phyloP scores from a whole-genome alignment of 2,888 invertebrate genomes.

The Sthenelais limicola region DNA sequence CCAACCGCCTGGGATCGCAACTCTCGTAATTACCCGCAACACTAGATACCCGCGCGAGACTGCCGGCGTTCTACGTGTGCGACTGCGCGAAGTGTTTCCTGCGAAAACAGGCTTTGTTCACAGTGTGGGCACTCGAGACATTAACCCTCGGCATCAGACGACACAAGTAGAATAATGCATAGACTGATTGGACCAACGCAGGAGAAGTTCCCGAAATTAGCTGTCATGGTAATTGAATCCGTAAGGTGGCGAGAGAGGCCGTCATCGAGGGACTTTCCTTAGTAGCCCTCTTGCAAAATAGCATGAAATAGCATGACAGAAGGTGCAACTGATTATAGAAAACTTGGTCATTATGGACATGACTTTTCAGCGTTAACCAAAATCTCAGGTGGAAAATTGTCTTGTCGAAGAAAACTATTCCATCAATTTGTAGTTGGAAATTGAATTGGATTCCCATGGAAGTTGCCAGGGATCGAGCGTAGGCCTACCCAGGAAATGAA shows the following conservation, averaged over 20 bases:
- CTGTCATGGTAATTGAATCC: conserved; percentile 7
- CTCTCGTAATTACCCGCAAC: conserved; percentile 30
- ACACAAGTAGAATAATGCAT: conserved; percentile 22
- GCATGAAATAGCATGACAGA: neutral
- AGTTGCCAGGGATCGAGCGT: no score
- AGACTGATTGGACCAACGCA: conserved; percentile 25
- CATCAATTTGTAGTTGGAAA: no score
- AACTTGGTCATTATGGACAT: neutral
- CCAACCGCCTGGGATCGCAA: neutral
- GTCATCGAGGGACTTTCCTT: neutral
- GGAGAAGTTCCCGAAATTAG: conserved; percentile 25
- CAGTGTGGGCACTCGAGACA: conserved; percentile 1
- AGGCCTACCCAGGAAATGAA: no score
- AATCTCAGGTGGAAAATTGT: no score
- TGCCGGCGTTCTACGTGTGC: neutral
- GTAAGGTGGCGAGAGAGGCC: neutral
- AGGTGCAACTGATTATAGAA: neutral
- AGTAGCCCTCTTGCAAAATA: neutral
- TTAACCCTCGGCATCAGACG: conserved; percentile 12
- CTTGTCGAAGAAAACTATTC: no score
- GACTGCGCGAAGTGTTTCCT: neutral
- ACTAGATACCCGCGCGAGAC: neutral
- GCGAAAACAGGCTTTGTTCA: neutral
- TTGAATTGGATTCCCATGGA: no score
- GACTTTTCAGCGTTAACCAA: no score